Percentiles rank a stretch among this genome's conserved stretches.
Evolutionary conservation across 2,113 vertebrate genomes (phyloP).

Genomic region (Desmodus rotundus): DNA sequence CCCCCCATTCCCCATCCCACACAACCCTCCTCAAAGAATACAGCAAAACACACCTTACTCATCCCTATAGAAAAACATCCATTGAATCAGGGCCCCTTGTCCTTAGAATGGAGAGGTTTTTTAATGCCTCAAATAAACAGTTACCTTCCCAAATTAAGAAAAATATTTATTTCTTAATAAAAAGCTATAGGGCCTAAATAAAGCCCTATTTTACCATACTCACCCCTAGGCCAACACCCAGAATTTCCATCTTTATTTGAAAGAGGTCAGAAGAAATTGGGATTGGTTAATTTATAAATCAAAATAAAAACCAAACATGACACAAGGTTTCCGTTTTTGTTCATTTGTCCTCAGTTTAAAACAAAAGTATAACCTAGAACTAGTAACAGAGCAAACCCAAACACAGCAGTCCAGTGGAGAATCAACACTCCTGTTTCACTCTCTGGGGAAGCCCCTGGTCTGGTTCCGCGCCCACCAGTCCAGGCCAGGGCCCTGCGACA

Average conservation of each 20-base stretch:
- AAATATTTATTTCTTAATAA: slow-evolving; percentile 47
- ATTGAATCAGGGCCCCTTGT: background rate
- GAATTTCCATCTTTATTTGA: slow-evolving; percentile 42
- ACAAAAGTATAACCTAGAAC: slow-evolving; percentile 51
- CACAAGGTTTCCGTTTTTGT: slow-evolving; percentile 47
- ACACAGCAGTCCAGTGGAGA: slow-evolving; percentile 41
- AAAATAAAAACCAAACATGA: slow-evolving; percentile 56
- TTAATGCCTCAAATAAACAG: slow-evolving; percentile 30
- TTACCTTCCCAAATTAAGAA: slow-evolving; percentile 32
- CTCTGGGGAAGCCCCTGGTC: slow-evolving; percentile 9
- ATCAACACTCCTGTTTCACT: background rate
- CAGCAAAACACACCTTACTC: background rate
- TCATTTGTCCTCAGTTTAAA: slow-evolving; percentile 68
- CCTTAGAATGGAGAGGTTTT: background rate
- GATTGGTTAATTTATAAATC: slow-evolving; percentile 42
- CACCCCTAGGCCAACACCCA: background rate
- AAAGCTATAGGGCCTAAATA: slow-evolving; percentile 24
- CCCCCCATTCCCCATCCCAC: background rate
- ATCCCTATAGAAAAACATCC: background rate
- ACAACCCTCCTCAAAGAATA: background rate
- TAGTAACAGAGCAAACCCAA: slow-evolving; percentile 61
- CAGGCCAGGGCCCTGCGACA: background rate
- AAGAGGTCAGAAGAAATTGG: slow-evolving; percentile 5
- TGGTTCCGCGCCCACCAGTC: background rate
- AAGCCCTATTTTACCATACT: background rate